Evolutionary conservation across 2,113 vertebrate genomes (phyloP).

Genomic region (Copsychus sechellarum): DNA sequence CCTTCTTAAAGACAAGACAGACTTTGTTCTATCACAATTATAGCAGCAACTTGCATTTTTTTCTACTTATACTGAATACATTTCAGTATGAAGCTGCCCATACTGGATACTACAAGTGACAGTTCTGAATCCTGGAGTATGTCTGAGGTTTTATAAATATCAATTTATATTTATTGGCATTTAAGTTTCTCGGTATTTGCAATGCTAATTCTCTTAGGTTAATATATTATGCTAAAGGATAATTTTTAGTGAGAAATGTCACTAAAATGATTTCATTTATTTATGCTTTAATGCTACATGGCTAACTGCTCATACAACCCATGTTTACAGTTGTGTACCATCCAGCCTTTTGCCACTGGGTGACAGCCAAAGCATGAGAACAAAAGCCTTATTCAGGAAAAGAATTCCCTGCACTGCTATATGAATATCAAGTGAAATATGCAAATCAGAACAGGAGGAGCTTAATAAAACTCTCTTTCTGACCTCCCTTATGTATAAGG

Average conservation of each 20-base stretch:
- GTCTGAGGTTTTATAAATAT: neutral
- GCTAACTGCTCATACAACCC: constrained; percentile 27
- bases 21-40: constrained; percentile 20
- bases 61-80: neutral
- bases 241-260: neutral
- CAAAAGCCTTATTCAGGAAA: constrained; percentile 63
- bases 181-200: neutral
- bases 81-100: constrained; percentile 3
- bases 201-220: neutral
- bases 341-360: constrained; percentile 71
- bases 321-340: constrained; percentile 67
- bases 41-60: neutral
- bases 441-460: constrained; percentile 64
- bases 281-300: neutral
- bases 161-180: neutral
- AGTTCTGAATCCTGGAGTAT: neutral
- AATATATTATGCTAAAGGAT: neutral
- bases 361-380: constrained; percentile 73
- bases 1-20: neutral
- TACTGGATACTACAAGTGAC: neutral
- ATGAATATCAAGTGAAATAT: constrained; percentile 67
- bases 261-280: constrained; percentile 10
- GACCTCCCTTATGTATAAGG: neutral
- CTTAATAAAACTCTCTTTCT: constrained; percentile 53
- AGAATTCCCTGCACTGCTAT: constrained; percentile 55